Percentiles rank a stretch among this genome's conserved stretches.
Evolutionary conservation across 1,140 invertebrate species (phyloP).

Genomic region (Agraylea sexmaculata): DNA sequence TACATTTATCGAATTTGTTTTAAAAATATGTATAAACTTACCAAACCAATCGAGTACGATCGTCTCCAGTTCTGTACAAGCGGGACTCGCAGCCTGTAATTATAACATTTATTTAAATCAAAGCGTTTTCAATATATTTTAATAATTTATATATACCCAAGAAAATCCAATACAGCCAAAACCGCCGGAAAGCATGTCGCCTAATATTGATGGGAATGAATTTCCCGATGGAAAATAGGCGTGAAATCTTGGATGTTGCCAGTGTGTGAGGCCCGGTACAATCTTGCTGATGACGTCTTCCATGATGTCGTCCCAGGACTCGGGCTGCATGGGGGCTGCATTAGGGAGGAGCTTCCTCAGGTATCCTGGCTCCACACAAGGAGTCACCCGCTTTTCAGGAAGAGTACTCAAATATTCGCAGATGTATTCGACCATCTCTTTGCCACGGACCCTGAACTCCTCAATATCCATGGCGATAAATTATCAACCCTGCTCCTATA

Average conservation of each 20-base stretch:
- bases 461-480: conserved; percentile 71
- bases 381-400: conserved; percentile 69
- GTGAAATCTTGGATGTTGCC: conserved; percentile 98
- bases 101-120: conserved; percentile 13
- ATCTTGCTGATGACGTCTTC: conserved; percentile 89
- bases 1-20: too few species aligned
- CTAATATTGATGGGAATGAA: conserved; percentile 93
- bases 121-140: neutral
- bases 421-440: conserved; percentile 98
- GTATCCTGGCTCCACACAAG: conserved; percentile 87
- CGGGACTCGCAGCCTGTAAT: conserved; percentile 84
- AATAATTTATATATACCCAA: conserved; percentile 55
- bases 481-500: neutral
- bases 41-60: conserved; percentile 96
- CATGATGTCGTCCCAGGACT: conserved; percentile 89
- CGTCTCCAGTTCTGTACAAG: conserved; percentile 94
- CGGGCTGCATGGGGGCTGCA: conserved; percentile 75
- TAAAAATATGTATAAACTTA: too few species aligned
- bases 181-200: conserved; percentile 93
- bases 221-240: conserved; percentile 98
- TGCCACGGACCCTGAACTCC: conserved; percentile 81
- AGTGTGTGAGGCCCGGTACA: conserved; percentile 97
- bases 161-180: conserved; percentile 98
- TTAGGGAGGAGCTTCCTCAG: conserved; percentile 68
- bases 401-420: conserved; percentile 89